Percentiles rank a stretch among this genome's conserved stretches.
Conservation (phyloP, 2,888 invertebrate genomes). For the Calameuta idolon region DNA sequence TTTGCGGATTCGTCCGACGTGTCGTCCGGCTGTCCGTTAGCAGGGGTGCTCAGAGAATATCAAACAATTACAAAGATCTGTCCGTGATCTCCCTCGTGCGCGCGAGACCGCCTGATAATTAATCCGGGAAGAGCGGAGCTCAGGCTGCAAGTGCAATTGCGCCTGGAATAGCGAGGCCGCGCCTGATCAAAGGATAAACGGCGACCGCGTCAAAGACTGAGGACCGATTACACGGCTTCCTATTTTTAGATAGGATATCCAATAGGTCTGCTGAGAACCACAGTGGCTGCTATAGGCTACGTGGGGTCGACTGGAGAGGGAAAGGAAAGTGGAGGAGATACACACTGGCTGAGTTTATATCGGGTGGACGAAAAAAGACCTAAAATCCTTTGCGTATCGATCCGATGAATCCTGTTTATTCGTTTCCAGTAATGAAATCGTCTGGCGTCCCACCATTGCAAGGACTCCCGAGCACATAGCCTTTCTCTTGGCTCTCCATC, state of each 20-base stretch:
- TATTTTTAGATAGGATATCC: neutral
- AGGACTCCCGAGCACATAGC: neutral
- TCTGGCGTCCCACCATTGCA: neutral
- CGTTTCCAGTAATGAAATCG: neutral
- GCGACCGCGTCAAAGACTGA: neutral
- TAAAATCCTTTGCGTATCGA: neutral
- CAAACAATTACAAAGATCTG: neutral
- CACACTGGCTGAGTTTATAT: neutral
- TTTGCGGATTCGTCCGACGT: constrained; percentile 48
- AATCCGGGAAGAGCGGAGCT: neutral
- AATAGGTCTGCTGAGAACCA: neutral
- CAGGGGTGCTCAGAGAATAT: constrained; percentile 10
- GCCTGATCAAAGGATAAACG: neutral
- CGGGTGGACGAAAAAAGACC: neutral
- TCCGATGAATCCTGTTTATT: neutral
- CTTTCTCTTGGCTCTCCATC: neutral
- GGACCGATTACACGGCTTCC: neutral
- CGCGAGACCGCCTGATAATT: constrained; percentile 11
- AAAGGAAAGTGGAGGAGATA: neutral
- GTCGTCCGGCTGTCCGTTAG: constrained; percentile 17
- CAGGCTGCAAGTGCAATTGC: neutral
- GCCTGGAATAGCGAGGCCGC: neutral
- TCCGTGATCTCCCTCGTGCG: constrained; percentile 7
- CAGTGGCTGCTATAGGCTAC: neutral
- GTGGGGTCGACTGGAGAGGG: neutral